A percentile compares a stretch with the other conserved stretches of the same genome.
Conservation (phyloP, 2,113 vertebrate species). For the Leucosticte australis region DNA sequence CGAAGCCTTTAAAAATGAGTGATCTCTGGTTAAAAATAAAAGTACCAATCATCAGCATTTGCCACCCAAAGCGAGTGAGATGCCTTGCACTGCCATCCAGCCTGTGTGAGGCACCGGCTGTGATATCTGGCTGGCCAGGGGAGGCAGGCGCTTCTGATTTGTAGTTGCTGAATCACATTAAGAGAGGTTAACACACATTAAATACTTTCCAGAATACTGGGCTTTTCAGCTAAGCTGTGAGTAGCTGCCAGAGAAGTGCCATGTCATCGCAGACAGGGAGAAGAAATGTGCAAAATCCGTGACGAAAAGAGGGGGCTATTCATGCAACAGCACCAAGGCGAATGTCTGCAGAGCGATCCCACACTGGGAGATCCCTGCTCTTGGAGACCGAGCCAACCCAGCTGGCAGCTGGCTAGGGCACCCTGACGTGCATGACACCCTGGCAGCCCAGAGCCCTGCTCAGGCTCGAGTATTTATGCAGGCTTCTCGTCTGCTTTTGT, state of each 20-base stretch:
- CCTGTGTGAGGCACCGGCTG: neutral
- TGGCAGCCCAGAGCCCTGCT: neutral
- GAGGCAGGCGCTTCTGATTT: neutral
- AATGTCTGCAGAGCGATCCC: neutral
- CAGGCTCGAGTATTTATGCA: neutral
- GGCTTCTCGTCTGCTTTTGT: neutral
- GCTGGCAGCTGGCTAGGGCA: neutral
- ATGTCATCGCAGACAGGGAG: slow-evolving; percentile 17
- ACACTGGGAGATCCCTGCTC: neutral
- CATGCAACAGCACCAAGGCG: neutral
- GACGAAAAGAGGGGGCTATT: neutral
- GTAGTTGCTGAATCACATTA: slow-evolving; percentile 47
- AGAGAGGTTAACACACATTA: slow-evolving; percentile 15
- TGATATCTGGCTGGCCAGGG: neutral
- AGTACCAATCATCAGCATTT: neutral
- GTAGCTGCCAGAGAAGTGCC: slow-evolving; percentile 43
- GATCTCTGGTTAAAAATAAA: neutral
- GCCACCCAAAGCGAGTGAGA: neutral
- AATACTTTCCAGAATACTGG: slow-evolving; percentile 29
- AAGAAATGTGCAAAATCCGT: neutral
- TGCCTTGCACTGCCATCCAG: neutral
- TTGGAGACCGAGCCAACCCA: neutral
- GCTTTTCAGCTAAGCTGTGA: slow-evolving; percentile 13
- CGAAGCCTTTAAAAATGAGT: neutral
- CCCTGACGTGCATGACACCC: neutral